phyloP scores from a whole-genome alignment of 92 coral and sea anemone genomes.

The Porites rus region DNA sequence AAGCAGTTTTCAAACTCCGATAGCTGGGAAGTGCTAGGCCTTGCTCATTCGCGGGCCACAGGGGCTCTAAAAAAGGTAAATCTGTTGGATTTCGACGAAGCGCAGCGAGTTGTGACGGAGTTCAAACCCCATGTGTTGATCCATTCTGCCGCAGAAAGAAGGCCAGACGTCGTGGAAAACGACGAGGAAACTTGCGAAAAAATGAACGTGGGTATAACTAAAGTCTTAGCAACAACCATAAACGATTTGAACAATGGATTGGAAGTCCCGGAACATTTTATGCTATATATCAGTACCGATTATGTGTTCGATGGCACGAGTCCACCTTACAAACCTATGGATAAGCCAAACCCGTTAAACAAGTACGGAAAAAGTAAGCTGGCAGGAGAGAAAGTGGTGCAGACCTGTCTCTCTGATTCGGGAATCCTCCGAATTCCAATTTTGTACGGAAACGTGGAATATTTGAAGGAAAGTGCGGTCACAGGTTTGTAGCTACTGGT shows the following conservation, averaged over 20 bases:
- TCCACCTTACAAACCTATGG: conserved; percentile 83
- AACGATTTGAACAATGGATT: conserved; percentile 67
- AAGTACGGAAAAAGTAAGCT: conserved; percentile 87
- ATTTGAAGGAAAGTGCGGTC: conserved; percentile 86
- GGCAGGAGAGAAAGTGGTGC: conserved; percentile 77
- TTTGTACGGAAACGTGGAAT: conserved; percentile 88
- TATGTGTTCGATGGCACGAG: conserved; percentile 91
- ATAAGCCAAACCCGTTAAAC: conserved; percentile 86
- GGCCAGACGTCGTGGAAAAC: conserved; percentile 86
- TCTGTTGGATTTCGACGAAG: conserved; percentile 83
- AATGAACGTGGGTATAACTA: conserved; percentile 78
- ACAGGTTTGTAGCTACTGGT: conserved; percentile 58
- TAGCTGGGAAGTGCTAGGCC: conserved; percentile 78
- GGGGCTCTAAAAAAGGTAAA: conserved; percentile 75
- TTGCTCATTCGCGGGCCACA: conserved; percentile 81
- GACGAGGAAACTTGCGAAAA: conserved; percentile 69
- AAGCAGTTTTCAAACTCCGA: conserved; percentile 63
- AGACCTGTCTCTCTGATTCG: conserved; percentile 56
- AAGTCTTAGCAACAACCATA: conserved; percentile 69
- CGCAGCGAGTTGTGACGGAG: conserved; percentile 66
- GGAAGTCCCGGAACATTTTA: conserved; percentile 70
- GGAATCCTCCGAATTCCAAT: conserved; percentile 85
- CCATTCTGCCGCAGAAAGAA: conserved; percentile 87
- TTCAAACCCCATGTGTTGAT: conserved; percentile 84
- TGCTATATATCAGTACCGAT: conserved; percentile 89